phyloP scores from a whole-genome alignment of 2,113 vertebrate genomes.

The Tinamus guttatus region DNA sequence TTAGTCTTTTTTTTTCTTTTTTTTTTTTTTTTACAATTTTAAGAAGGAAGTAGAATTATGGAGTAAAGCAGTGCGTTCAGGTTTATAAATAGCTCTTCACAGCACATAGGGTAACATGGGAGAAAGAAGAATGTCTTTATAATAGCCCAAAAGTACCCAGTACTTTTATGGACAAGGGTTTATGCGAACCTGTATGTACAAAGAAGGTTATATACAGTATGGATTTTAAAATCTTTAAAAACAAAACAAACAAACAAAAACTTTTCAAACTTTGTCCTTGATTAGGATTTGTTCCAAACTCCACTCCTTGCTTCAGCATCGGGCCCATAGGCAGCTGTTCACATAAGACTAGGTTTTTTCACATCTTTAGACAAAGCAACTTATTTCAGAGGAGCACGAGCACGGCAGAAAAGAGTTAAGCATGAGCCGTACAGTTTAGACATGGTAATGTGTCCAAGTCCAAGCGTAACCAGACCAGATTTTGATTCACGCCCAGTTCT shows the following conservation, averaged over 20 bases:
- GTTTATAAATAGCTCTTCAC: background rate
- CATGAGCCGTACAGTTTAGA: background rate
- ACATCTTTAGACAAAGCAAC: background rate
- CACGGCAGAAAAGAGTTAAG: background rate
- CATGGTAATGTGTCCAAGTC: background rate
- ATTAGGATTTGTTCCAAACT: background rate
- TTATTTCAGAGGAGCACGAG: background rate
- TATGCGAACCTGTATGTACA: background rate
- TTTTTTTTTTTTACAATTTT: background rate
- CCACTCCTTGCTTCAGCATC: background rate
- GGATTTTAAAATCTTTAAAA: background rate
- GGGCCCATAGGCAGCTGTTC: background rate
- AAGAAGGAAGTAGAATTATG: background rate
- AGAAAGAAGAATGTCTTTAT: background rate
- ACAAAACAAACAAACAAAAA: no score
- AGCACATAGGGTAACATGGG: fast-evolving
- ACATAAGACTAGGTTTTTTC: background rate
- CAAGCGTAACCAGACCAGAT: slow-evolving; percentile 20
- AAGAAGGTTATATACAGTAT: fast-evolving
- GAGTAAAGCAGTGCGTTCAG: background rate
- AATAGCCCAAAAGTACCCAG: background rate
- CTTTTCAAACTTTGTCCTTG: background rate
- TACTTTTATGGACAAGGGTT: background rate
- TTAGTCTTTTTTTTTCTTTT: background rate
- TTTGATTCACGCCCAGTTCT: slow-evolving; percentile 36